Base-by-base conservation (phyloP, 2,797 vertebrate species). In the Diceros bicornis region DNA sequence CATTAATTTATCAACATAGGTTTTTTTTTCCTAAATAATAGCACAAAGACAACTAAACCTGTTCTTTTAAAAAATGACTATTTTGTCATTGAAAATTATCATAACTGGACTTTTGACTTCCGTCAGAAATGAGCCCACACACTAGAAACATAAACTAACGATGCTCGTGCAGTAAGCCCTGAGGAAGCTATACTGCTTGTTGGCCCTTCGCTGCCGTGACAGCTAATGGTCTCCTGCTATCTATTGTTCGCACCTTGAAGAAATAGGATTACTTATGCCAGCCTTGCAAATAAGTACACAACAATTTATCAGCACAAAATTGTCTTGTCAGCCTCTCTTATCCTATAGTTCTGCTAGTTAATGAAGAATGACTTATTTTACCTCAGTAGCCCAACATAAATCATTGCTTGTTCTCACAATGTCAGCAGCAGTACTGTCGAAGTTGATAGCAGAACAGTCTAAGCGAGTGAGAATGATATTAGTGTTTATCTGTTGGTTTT, bases 221-320 rank as follows among this genome's bases (percentile, higher is more conserved):
- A 97, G 50, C 57, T 82, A 95, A 88, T 62, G 44, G 12, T 11
- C 16, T 57, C 72, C 84, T 97, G 89, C 85, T 95, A 94, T 94
- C 96, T 96, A 64, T 91, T 57, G 18, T 89, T 68, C 74, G 17
- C 75, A 97, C 72, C 89, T 88, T 97, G 96, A 97, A 96, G 4
- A 55, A 89, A 91, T 18, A 66, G 75, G 69, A 96, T 96, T 94
- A 95, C 91, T 25, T 89, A 92, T 95, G 69, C 92, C 71, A 59
- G 34, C 88, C 94, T 97, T 98, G 92, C 32, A 97, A 95, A 97
- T 96, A 96, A 89, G 79, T 78, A 87, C n/a, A 97, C 78, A 94
- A 89, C 69, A 94, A 93, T 96, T 96, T 82, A 96, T 98, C 97
- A 95, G 83, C 29, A 62, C 69, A 55, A 68, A 96, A 89, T 95